Percentiles rank a stretch among this genome's conserved stretches.
Conservation (phyloP, 2,113 vertebrate species). For the Dicaeum eximium region DNA sequence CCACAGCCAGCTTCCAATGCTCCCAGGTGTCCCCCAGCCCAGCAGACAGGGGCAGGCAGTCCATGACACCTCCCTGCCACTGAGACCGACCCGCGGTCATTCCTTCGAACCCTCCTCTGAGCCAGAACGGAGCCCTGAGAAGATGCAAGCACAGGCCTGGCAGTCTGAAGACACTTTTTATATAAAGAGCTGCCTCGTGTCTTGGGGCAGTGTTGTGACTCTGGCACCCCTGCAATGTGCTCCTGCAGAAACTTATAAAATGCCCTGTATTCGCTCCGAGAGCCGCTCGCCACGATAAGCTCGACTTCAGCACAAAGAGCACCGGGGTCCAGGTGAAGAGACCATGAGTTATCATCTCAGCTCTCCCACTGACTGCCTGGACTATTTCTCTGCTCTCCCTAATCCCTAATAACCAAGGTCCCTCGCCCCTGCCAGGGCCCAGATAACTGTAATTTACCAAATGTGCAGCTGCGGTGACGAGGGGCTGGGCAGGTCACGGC, state of each 20-base stretch:
- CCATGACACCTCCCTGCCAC: background rate
- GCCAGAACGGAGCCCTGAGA: fast-evolving
- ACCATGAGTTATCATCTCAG: background rate
- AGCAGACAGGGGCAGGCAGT: background rate
- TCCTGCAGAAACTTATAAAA: background rate
- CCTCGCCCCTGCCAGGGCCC: background rate
- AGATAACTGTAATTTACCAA: constrained; percentile 5
- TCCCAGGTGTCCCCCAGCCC: fast-evolving
- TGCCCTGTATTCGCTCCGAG: fast-evolving
- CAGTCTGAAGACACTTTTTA: background rate
- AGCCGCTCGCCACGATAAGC: background rate
- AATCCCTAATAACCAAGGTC: constrained; percentile 11
- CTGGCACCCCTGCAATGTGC: background rate
- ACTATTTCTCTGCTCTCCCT: background rate
- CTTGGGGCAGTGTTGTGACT: background rate
- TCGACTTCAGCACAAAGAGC: background rate
- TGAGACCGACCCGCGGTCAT: fast-evolving
- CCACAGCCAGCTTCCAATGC: fast-evolving
- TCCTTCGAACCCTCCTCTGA: fast-evolving
- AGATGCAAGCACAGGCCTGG: background rate
- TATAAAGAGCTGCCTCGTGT: background rate
- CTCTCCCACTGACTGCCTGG: background rate
- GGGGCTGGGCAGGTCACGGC: background rate
- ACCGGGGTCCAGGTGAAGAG: background rate
- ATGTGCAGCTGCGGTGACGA: background rate